These are phyloP conservation scores for Alentia gelatinosa DNA, from an alignment of 2,888 invertebrate genomes.

Conservation along the genomic window DNA sequence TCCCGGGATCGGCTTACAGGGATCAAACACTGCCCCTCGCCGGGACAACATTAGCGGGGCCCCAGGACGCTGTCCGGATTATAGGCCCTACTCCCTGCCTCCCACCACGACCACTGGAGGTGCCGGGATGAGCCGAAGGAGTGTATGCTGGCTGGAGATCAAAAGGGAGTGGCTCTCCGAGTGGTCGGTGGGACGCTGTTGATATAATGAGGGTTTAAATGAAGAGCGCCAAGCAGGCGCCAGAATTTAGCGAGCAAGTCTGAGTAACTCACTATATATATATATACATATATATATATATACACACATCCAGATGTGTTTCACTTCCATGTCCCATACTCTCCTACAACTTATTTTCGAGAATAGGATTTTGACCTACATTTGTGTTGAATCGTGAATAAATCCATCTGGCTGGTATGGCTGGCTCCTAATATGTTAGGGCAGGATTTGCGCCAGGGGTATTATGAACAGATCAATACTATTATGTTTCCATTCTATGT, in stretches of 20 bases:
- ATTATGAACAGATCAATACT: too few relatives aligned
- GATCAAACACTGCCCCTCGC: neutral
- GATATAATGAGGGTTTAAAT: neutral
- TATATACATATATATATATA: neutral
- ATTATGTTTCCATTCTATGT: too few relatives aligned
- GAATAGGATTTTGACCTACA: too few relatives aligned
- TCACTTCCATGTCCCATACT: too few relatives aligned
- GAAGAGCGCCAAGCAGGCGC: neutral
- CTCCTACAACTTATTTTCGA: too few relatives aligned
- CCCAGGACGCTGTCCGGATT: neutral
- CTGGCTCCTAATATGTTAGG: too few relatives aligned
- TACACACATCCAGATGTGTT: neutral
- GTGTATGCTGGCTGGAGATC: neutral
- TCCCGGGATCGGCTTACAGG: slow-evolving; percentile 4
- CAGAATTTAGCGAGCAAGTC: neutral
- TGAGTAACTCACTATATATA: neutral
- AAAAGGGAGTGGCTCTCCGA: neutral
- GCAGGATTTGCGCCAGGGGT: too few relatives aligned
- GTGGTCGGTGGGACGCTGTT: neutral
- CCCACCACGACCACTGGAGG: neutral
- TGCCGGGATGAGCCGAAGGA: neutral
- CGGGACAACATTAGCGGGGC: neutral
- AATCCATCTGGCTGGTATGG: too few relatives aligned
- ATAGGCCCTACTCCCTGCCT: neutral
- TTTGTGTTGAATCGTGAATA: too few relatives aligned